These are phyloP conservation scores for Solenodon paradoxus DNA, from an alignment of 2,113 vertebrate genomes.

Conservation along the genomic window DNA sequence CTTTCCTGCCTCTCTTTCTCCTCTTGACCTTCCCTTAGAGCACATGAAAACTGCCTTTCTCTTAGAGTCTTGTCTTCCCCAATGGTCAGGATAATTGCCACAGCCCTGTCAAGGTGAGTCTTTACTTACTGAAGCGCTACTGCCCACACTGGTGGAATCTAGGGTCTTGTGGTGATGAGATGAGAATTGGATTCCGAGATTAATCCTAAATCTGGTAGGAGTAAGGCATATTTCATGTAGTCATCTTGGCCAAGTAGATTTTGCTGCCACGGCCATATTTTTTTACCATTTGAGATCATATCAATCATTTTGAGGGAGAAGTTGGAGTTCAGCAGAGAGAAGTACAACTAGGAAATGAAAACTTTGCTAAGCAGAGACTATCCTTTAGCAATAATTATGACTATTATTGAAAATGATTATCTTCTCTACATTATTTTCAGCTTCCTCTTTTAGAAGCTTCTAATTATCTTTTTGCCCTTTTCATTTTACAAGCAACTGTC, in stretches of 20 bases:
- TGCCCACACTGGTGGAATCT: neutral
- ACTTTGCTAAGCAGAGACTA: neutral
- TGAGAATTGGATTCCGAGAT: neutral
- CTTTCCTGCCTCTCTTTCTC: neutral
- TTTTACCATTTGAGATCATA: neutral
- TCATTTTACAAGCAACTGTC: slow-evolving; percentile 68
- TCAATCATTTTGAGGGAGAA: neutral
- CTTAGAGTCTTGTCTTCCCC: neutral
- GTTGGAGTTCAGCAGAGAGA: slow-evolving; percentile 44
- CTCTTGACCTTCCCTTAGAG: neutral
- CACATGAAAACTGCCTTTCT: neutral
- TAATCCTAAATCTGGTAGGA: neutral
- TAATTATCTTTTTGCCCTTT: slow-evolving; percentile 65
- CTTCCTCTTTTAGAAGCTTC: slow-evolving; percentile 51
- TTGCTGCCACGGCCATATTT: neutral
- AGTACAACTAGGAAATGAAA: slow-evolving; percentile 11
- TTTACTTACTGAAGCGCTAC: neutral
- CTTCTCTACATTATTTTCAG: slow-evolving; percentile 27
- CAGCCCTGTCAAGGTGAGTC: neutral
- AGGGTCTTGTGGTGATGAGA: neutral
- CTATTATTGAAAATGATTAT: slow-evolving; percentile 66
- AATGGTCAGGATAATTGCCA: neutral
- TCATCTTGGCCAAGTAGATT: neutral
- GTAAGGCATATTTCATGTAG: neutral
- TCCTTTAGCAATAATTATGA: slow-evolving; percentile 48